These are phyloP conservation scores for Apamea monoglypha DNA, from an alignment of 2,888 invertebrate genomes.

Conservation along the genomic window DNA sequence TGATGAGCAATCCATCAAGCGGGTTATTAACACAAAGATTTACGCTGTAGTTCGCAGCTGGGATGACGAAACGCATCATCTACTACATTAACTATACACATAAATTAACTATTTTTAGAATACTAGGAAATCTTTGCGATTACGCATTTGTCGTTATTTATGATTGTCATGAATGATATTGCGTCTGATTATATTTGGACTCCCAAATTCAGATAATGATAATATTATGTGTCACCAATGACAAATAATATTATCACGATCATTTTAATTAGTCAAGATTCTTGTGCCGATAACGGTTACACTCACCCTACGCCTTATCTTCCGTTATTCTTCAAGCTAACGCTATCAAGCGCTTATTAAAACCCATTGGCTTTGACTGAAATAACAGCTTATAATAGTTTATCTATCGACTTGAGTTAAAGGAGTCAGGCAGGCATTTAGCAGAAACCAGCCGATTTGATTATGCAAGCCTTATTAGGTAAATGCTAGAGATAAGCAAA, in stretches of 20 bases:
- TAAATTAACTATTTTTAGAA: conserved; percentile 3
- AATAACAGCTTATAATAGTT: conserved; percentile 39
- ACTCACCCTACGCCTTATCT: conserved; percentile 33
- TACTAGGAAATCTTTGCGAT: not conserved
- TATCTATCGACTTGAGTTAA: conserved; percentile 28
- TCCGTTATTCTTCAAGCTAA: conserved; percentile 48
- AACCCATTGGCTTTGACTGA: conserved; percentile 32
- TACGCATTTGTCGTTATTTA: no score
- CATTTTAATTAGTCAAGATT: not conserved
- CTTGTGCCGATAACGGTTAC: not conserved
- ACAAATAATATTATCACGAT: not conserved
- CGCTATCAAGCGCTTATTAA: conserved; percentile 34
- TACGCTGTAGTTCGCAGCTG: conserved; percentile 14
- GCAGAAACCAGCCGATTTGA: conserved; percentile 27
- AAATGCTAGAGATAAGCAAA: conserved; percentile 21
- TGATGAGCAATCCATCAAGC: conserved; percentile 28
- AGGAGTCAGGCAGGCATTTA: conserved; percentile 12
- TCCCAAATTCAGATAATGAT: not conserved
- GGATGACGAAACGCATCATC: not conserved
- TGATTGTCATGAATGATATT: not conserved
- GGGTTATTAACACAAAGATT: not conserved
- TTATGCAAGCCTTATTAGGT: conserved; percentile 46
- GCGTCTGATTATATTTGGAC: not conserved
- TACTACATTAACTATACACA: not conserved
- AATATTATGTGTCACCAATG: not conserved